phyloP scores from a whole-genome alignment of 2,113 vertebrate genomes.

The Rhinoptilus africanus region DNA sequence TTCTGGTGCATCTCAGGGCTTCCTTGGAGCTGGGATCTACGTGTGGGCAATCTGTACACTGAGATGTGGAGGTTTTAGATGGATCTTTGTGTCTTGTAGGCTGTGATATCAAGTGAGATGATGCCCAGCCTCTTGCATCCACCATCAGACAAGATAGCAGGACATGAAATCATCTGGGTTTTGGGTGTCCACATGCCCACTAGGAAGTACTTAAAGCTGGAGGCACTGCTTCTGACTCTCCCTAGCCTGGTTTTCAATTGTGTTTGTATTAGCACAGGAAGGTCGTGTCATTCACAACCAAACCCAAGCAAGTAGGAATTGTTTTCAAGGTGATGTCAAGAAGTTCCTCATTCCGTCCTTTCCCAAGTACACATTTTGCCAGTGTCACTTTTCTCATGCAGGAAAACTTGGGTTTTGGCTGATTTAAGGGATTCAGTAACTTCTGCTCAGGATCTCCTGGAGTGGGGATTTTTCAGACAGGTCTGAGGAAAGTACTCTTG shows the following conservation, averaged over 20 bases:
- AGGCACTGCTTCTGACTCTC: neutral
- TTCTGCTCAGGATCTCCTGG: neutral
- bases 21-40: neutral
- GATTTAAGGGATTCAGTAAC: neutral
- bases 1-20: rapidly evolving
- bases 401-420: neutral
- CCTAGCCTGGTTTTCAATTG: neutral
- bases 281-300: neutral
- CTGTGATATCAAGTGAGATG: neutral
- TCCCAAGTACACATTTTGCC: rapidly evolving
- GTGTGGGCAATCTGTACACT: rapidly evolving
- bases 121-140: neutral
- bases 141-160: rapidly evolving
- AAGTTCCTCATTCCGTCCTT: neutral
- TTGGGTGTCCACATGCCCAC: rapidly evolving
- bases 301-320: neutral
- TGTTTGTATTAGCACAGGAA: neutral
- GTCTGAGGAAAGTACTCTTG: neutral
- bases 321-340: neutral
- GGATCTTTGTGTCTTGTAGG: neutral
- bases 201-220: neutral
- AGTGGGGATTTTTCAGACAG: neutral
- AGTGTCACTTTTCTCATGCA: neutral
- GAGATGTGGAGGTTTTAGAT: rapidly evolving
- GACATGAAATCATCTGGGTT: neutral